phyloP scores from a whole-genome alignment of 2,888 invertebrate genomes.

The Poecilobothrus nobilitatus region DNA sequence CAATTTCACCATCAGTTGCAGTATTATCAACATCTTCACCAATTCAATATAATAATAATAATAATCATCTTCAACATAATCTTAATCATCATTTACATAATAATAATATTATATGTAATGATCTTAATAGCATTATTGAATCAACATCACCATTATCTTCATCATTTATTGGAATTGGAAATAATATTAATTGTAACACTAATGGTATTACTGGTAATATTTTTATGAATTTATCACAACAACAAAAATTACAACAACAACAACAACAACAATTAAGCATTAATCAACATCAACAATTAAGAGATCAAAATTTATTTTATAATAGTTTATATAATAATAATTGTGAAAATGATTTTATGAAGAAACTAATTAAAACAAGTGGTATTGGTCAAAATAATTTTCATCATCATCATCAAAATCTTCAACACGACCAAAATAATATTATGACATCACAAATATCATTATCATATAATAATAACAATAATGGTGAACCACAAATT shows the following conservation, averaged over 20 bases:
- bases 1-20: background rate
- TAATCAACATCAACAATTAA: conserved; percentile 16
- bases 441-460: conserved; percentile 11
- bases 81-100: too few species aligned
- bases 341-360: conserved; percentile 24
- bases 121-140: background rate
- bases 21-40: background rate
- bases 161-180: background rate
- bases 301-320: conserved; percentile 25
- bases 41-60: background rate
- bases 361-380: conserved; percentile 22
- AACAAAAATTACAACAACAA: background rate
- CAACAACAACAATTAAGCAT: background rate
- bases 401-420: conserved; percentile 17
- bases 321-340: conserved; percentile 26
- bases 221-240: background rate
- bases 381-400: conserved; percentile 8
- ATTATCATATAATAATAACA: conserved; percentile 16
- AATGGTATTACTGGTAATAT: background rate
- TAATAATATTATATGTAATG: background rate
- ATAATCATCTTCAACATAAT: too few species aligned
- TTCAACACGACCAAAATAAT: conserved; percentile 18
- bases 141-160: background rate
- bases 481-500: conserved; percentile 12
- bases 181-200: background rate